Conservation (phyloP, 2,797 vertebrate genomes). For the Tauraco hartlaubi region DNA sequence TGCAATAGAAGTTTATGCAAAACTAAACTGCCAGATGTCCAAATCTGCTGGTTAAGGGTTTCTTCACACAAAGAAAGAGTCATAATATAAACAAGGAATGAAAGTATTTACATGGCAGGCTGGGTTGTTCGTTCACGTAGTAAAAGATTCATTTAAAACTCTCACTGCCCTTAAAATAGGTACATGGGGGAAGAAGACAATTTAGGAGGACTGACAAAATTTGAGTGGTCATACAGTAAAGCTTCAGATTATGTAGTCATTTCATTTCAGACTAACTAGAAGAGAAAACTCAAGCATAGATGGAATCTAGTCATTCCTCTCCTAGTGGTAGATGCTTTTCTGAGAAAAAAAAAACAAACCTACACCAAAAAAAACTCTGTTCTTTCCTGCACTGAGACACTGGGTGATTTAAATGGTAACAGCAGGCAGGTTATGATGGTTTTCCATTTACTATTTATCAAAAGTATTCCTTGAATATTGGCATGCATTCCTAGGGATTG, state of each 20-base stretch:
- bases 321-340: background rate
- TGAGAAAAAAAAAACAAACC: background rate
- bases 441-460: background rate
- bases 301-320: background rate
- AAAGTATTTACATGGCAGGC: background rate
- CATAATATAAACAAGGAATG: background rate
- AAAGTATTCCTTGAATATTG: background rate
- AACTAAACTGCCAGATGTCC: background rate
- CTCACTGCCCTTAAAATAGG: background rate
- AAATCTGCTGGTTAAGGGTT: background rate
- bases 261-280: background rate
- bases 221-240: background rate
- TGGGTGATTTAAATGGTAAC: background rate
- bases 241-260: background rate
- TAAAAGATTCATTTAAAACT: background rate
- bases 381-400: background rate
- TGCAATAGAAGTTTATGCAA: background rate
- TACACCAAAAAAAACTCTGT: background rate
- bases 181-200: background rate
- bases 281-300: background rate
- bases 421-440: background rate
- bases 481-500: background rate
- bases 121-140: background rate
- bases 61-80: background rate
- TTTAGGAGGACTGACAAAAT: background rate